A percentile compares a stretch with the other conserved stretches of the same genome.
Evolutionary conservation across 2,888 invertebrate species (phyloP).

Genomic region (Iphiclides podalirius): DNA sequence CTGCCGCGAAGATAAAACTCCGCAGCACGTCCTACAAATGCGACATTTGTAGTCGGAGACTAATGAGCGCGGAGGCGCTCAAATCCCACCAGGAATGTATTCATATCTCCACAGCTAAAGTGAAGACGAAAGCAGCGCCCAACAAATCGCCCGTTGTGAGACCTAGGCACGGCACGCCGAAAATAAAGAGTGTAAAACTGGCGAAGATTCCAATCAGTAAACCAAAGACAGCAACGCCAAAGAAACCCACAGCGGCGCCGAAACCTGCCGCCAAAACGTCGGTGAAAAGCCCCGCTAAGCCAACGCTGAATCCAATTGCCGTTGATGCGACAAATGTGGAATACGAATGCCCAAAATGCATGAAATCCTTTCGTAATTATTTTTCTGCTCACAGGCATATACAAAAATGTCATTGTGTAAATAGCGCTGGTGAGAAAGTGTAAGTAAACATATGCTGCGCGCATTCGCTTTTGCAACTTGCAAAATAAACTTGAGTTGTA

Average conservation of each 20-base stretch:
- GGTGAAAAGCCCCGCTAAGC: slow-evolving; percentile 7
- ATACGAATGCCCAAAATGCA: slow-evolving; percentile 57
- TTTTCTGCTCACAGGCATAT: slow-evolving; percentile 55
- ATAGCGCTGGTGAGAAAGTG: slow-evolving; percentile 41
- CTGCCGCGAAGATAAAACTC: slow-evolving; percentile 40
- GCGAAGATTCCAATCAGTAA: slow-evolving; percentile 2
- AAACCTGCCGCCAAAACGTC: slow-evolving; percentile 8
- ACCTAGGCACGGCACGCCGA: slow-evolving; percentile 13
- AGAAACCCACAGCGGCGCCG: slow-evolving; percentile 12
- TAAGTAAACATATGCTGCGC: slow-evolving; percentile 49
- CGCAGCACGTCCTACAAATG: slow-evolving; percentile 45
- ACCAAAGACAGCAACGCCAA: slow-evolving; percentile 7
- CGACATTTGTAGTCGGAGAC: slow-evolving; percentile 45
- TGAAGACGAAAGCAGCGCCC: slow-evolving; percentile 23
- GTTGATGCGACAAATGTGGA: slow-evolving; percentile 23
- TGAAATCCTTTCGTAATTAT: slow-evolving; percentile 40
- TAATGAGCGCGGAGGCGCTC: slow-evolving; percentile 41
- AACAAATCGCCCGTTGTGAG: slow-evolving; percentile 25
- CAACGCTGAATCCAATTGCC: background rate
- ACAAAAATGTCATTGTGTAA: slow-evolving; percentile 48
- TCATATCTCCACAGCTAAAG: slow-evolving; percentile 32
- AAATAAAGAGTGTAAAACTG: slow-evolving; percentile 10
- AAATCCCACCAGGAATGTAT: slow-evolving; percentile 42
- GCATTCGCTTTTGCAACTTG: too few species aligned
- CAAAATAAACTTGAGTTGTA: too few species aligned